These are phyloP conservation scores for Otocyon megalotis DNA, from an alignment of 2,113 vertebrate species.

Conservation along the genomic window DNA sequence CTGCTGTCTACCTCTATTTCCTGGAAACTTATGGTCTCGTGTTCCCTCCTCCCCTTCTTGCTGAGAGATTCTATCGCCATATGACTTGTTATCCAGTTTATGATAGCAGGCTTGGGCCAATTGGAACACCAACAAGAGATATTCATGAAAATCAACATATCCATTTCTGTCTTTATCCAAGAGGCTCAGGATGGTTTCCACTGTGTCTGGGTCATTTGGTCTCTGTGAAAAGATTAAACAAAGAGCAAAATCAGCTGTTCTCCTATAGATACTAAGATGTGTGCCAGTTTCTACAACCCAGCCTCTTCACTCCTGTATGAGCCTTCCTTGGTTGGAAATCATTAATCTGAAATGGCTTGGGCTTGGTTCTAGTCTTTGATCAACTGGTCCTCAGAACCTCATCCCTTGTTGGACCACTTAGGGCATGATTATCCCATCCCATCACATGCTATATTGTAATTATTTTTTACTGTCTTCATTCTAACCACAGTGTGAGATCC, in stretches of 20 bases:
- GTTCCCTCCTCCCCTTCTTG: slow-evolving; percentile 18
- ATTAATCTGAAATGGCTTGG: background rate
- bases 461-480: background rate
- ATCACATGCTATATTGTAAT: background rate
- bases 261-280: background rate
- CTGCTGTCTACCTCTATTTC: background rate
- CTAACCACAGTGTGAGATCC: background rate
- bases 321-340: background rate
- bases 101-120: slow-evolving; percentile 82
- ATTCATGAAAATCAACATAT: slow-evolving; percentile 79
- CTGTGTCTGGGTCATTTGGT: slow-evolving; percentile 79
- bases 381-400: background rate
- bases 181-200: slow-evolving; percentile 79
- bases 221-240: slow-evolving; percentile 74
- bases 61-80: background rate
- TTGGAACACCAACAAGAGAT: slow-evolving; percentile 82
- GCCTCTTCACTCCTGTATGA: background rate
- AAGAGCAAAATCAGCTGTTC: slow-evolving; percentile 18
- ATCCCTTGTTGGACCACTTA: background rate
- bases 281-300: background rate
- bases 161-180: slow-evolving; percentile 77
- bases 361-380: slow-evolving; percentile 13
- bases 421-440: background rate
- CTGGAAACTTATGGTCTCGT: background rate
- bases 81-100: background rate